Evolutionary conservation across 2,888 invertebrate genomes (phyloP), one percentile per base, ranked within the genome.

Genomic region (Cremastinae sp.): DNA sequence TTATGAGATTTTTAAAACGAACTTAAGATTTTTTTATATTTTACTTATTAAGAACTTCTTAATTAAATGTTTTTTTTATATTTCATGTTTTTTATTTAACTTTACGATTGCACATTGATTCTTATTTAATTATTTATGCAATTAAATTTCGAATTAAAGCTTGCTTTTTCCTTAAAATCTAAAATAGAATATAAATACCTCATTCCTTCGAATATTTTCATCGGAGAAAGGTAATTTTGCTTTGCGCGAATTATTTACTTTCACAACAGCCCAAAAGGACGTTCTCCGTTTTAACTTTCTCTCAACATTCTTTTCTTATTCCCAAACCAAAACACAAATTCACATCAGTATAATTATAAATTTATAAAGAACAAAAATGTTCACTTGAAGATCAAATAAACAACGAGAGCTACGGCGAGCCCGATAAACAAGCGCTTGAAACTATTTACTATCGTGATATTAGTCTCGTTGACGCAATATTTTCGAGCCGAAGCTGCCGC

Each of bases 401-500:
- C 28, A 16, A 37, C 18, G 8, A 59, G 5, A 66, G 47, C 43
- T 12, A 72, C 18, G 3, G 66, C 14, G 28, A 68, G 5, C 18
- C 64, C 64, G 5, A 80, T 9, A 18, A 81, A 78, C 9, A 80
- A 39, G 18, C 59, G 61, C 5, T 79, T 77, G 37, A 85, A 82
- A 51, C 70, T 82, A 47, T 69, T 81, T 3, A 86, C 75, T 43
- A 84, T 74, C 35, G 49, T 81, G 9, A 82, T 37, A 72, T 81
- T 83, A 20, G 12, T 18, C 58, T 86, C 81, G 53, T 83, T 80
- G 56, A 81, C 82, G 74, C 87, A 87, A 69, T 85, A 75, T 71
- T 85, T 87, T 68, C 77, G 83, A 7, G 81, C 78, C 3, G 86
- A 79, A 10, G 88, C 88, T 2, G 87, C 84, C 1, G 83, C 78